These are phyloP conservation scores for Rutilus rutilus DNA, from an alignment of 2,113 vertebrate species.

Conservation along the genomic window DNA sequence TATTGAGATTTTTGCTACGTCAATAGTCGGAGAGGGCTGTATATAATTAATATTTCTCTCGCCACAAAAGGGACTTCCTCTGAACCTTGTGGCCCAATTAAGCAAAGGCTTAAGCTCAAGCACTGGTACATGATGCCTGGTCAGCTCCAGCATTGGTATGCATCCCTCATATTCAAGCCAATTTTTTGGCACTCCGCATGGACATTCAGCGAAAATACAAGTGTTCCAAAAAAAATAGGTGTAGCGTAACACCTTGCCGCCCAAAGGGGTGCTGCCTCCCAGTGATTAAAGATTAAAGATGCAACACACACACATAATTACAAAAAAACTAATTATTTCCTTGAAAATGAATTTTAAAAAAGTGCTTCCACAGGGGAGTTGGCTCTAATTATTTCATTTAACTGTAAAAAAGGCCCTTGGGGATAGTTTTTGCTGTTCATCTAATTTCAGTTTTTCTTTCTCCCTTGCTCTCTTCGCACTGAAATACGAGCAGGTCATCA, in stretches of 20 bases:
- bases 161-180: constrained; percentile 49
- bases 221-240: constrained; percentile 46
- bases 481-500: constrained; percentile 21
- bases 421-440: constrained; percentile 65
- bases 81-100: constrained; percentile 75
- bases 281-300: constrained; percentile 80
- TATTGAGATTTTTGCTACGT: constrained; percentile 64
- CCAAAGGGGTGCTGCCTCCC: constrained; percentile 73
- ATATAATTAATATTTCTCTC: constrained; percentile 75
- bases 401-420: constrained; percentile 75
- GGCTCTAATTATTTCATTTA: constrained; percentile 81
- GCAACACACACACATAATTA: constrained; percentile 57
- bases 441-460: constrained; percentile 61
- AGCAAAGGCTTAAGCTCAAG: constrained; percentile 63
- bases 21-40: constrained; percentile 72
- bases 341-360: constrained; percentile 74
- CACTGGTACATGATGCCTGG: constrained; percentile 59
- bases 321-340: constrained; percentile 74
- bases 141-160: constrained; percentile 54
- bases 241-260: constrained; percentile 69
- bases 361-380: constrained; percentile 72
- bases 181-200: constrained; percentile 56
- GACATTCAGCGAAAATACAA: constrained; percentile 46
- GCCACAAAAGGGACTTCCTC: constrained; percentile 70
- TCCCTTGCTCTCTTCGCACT: constrained; percentile 25